phyloP scores from a whole-genome alignment of 2,113 vertebrate species.

The Microcebus lehilahytsara region DNA sequence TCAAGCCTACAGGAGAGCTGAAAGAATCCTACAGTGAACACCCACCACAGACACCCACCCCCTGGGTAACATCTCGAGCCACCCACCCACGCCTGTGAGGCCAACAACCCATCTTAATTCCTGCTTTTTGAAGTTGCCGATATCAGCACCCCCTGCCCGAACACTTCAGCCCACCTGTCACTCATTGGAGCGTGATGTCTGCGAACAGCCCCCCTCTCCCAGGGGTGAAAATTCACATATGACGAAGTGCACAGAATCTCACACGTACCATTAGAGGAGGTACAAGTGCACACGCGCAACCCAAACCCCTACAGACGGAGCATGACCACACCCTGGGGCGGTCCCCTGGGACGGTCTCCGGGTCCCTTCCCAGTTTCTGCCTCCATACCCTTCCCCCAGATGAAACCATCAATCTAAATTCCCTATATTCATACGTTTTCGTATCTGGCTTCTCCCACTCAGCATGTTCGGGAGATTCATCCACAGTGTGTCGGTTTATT shows the following conservation, averaged over 20 bases:
- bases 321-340: fast-evolving
- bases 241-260: neutral
- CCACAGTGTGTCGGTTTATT: fast-evolving
- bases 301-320: too few species aligned
- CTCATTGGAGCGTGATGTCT: neutral
- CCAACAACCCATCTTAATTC: neutral
- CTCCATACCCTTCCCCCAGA: neutral
- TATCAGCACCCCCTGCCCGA: fast-evolving
- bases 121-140: neutral
- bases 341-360: fast-evolving
- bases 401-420: fast-evolving
- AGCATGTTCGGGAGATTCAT: fast-evolving
- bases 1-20: neutral
- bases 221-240: neutral
- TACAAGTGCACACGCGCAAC: fast-evolving
- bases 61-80: neutral
- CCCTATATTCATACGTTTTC: neutral
- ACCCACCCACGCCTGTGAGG: neutral
- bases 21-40: neutral
- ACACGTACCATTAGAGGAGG: neutral
- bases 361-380: neutral
- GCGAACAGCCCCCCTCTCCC: too few species aligned
- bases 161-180: too few species aligned
- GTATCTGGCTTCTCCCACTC: neutral
- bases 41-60: neutral